phyloP scores from a whole-genome alignment of 2,113 vertebrate species.

The Dicaeum eximium region DNA sequence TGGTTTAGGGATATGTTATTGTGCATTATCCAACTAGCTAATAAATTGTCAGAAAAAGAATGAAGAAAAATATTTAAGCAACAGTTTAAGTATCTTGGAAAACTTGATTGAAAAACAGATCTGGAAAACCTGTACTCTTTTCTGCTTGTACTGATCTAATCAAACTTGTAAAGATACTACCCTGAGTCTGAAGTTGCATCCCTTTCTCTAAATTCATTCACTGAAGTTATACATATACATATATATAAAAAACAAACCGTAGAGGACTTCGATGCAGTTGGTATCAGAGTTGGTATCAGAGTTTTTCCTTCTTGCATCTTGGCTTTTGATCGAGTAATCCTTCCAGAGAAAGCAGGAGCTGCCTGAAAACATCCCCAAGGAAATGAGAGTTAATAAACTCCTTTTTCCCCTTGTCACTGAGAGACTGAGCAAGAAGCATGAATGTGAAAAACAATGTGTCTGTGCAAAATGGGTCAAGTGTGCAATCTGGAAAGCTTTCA shows the following conservation, averaged over 20 bases:
- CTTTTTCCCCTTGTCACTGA: rapidly evolving
- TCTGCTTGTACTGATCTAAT: background rate
- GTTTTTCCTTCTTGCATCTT: slow-evolving; percentile 59
- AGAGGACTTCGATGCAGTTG: background rate
- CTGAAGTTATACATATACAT: background rate
- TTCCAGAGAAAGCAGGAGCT: slow-evolving; percentile 29
- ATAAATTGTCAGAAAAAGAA: background rate
- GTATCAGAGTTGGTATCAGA: slow-evolving; percentile 11
- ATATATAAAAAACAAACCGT: background rate
- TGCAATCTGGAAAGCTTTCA: background rate
- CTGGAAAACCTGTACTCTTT: background rate
- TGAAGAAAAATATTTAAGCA: background rate
- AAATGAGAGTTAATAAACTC: background rate
- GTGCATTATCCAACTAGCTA: background rate
- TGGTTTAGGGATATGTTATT: background rate
- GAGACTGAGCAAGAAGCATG: background rate
- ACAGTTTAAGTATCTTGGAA: background rate
- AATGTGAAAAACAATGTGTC: background rate
- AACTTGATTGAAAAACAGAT: background rate
- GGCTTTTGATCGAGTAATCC: slow-evolving; percentile 73
- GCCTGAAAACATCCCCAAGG: slow-evolving; percentile 48
- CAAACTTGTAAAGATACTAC: background rate
- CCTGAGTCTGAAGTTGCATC: background rate
- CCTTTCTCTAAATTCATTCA: background rate
- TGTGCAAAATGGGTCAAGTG: background rate